Conservation (phyloP, 2,888 invertebrate genomes). For the Cremastinae sp. region DNA sequence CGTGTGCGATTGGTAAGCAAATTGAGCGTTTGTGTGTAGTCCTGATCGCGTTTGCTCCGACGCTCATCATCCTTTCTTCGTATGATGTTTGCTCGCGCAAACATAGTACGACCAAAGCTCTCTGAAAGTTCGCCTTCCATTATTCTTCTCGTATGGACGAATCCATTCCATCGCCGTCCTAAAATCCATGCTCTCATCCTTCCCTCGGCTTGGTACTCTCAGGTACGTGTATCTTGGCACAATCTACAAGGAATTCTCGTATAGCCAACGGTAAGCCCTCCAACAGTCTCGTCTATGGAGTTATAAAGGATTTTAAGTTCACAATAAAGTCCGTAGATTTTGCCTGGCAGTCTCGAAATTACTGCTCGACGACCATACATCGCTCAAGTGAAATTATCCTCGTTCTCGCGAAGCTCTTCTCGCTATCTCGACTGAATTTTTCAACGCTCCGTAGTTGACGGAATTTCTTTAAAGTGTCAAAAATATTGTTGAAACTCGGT, state of each 20-base stretch:
- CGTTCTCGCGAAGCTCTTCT: constrained; percentile 21
- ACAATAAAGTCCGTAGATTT: constrained; percentile 51
- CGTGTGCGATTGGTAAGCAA: constrained; percentile 46
- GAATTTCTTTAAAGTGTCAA: too few relatives aligned
- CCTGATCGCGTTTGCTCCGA: constrained; percentile 44
- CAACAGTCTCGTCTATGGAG: constrained; percentile 25
- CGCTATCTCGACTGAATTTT: constrained; percentile 28
- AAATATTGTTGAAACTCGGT: too few relatives aligned
- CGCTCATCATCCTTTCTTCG: constrained; percentile 41
- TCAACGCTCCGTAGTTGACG: background rate
- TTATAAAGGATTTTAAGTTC: constrained; percentile 46
- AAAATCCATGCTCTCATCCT: constrained; percentile 17
- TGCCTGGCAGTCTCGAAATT: constrained; percentile 36
- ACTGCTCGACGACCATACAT: constrained; percentile 32
- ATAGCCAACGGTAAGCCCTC: constrained; percentile 2
- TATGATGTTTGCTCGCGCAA: constrained; percentile 50
- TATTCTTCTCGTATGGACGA: constrained; percentile 26
- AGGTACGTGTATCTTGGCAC: constrained; percentile 1
- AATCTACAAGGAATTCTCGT: constrained; percentile 7
- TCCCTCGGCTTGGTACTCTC: constrained; percentile 4
- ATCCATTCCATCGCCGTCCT: constrained; percentile 21
- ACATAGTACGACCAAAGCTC: constrained; percentile 29
- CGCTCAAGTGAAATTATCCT: constrained; percentile 39
- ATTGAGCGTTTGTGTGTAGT: constrained; percentile 56
- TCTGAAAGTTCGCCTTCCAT: constrained; percentile 29